Conservation (phyloP, 2,113 vertebrate genomes). For the Scophthalmus maximus region DNA sequence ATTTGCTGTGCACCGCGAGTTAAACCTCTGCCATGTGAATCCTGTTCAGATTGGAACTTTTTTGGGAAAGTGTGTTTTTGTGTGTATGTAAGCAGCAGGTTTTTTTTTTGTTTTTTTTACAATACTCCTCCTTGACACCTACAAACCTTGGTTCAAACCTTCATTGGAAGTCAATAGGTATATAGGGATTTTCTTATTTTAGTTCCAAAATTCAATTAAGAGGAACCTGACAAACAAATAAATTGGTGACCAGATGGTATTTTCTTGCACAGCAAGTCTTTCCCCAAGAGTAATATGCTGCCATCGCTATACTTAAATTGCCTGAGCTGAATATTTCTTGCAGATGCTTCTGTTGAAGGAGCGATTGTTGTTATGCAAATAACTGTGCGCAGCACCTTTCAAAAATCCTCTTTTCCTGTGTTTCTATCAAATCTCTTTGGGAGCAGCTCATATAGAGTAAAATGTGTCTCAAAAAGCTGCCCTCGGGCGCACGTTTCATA, state of each 20-base stretch:
- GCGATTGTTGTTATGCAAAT: background rate
- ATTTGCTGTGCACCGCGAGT: slow-evolving; percentile 61
- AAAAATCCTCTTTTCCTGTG: background rate
- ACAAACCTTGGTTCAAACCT: slow-evolving; percentile 5
- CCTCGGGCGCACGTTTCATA: background rate
- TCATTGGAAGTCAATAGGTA: slow-evolving; percentile 4
- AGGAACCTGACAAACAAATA: slow-evolving; percentile 19
- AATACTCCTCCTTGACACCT: no score
- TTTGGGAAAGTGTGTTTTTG: slow-evolving; percentile 12
- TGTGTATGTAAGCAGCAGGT: slow-evolving; percentile 27
- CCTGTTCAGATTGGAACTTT: background rate
- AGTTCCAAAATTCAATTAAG: slow-evolving; percentile 10
- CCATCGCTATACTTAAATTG: background rate
- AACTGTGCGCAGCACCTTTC: background rate
- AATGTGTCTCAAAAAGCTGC: background rate
- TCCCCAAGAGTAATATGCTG: background rate
- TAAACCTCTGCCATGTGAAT: slow-evolving; percentile 57
- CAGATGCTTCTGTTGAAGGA: slow-evolving; percentile 6
- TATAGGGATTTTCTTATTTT: background rate
- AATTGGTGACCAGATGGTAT: slow-evolving; percentile 8
- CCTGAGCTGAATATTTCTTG: slow-evolving; percentile 34
- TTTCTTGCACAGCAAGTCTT: background rate
- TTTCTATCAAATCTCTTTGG: slow-evolving; percentile 22
- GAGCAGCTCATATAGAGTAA: slow-evolving; percentile 1
- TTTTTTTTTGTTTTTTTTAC: no score